Evolutionary conservation across 2,113 vertebrate genomes (phyloP), one percentile per base, ranked within the genome.

Genomic region (Cisticola juncidis): DNA sequence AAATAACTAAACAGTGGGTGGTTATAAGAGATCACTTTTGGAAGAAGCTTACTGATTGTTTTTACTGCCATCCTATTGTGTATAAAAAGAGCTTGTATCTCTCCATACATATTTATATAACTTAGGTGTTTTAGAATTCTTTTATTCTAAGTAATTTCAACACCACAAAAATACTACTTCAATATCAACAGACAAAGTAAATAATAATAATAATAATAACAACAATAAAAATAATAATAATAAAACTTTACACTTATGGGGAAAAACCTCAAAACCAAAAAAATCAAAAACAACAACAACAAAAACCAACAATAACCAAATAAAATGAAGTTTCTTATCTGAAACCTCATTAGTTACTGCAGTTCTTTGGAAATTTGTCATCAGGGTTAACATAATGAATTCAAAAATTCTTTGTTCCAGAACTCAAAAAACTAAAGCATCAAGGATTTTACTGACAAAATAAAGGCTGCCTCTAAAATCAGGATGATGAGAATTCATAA

Each of bases 91-190:
- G 44, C 71, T 94, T 94, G 25, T 78, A 87, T 76, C 22, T 14
- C 31, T 81, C 64, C 69, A 96, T 95, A 95, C 92, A 95, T 97
- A 97, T 97, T 97, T 97, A 97, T 97, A 77, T 64, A 92, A 79
- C n/a, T 86, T 90, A 71, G 26, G 95, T 87, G 40, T 20, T 95
- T 81, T 88, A 76, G 36, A 68, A 72, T 78, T 96, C 50, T 94
- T 97, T 96, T 96, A 90, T 94, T 77, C 44, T 88, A 68, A 96
- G 94, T 96, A 95, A 97, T 96, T 97, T 95, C 87, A 96, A 91
- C 87, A 94, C n/a, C 40, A 95, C 50, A 93, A 85, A 97, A 95
- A 95, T 96, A 45, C 42, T 82, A 81, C 58, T 98, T 97, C 87
- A 95, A 95, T 97, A 94, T 81, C 68, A 96, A 93, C 48, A 45